Evolutionary conservation across 2,113 vertebrate species (phyloP).

Genomic region (Galeopterus variegatus): DNA sequence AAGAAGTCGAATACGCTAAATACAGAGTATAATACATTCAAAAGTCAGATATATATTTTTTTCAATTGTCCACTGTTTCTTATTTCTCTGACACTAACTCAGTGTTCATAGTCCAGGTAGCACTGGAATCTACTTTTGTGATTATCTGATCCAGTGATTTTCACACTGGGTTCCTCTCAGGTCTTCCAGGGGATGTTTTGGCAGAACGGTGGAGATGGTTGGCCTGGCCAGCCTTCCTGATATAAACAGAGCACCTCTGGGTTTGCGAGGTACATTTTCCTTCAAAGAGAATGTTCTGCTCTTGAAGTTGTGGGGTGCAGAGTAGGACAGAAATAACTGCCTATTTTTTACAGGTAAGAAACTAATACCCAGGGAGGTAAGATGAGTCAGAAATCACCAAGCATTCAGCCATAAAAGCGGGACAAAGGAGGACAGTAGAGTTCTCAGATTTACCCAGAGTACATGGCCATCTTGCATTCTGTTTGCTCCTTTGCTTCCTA

Average conservation of each 20-base stretch:
- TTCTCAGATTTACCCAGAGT: background rate
- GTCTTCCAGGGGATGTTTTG: background rate
- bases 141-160: background rate
- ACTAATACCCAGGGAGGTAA: background rate
- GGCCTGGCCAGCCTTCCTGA: background rate
- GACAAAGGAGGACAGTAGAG: background rate
- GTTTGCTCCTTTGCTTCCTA: slow-evolving; percentile 83
- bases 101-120: background rate
- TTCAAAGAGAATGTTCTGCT: background rate
- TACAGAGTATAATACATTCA: background rate
- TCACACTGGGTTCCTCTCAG: background rate
- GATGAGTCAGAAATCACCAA: background rate
- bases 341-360: background rate
- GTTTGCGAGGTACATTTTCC: background rate
- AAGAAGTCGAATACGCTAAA: background rate
- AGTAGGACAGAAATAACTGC: background rate
- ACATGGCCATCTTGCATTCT: background rate
- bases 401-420: background rate
- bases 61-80: background rate
- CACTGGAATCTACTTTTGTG: background rate
- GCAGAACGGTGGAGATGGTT: background rate
- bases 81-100: background rate
- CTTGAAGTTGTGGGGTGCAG: background rate
- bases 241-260: background rate
- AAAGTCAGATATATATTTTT: background rate